Evolutionary conservation across 1,140 invertebrate species (phyloP), one percentile per base, ranked within the genome.

Genomic region (Telenomus remus): DNA sequence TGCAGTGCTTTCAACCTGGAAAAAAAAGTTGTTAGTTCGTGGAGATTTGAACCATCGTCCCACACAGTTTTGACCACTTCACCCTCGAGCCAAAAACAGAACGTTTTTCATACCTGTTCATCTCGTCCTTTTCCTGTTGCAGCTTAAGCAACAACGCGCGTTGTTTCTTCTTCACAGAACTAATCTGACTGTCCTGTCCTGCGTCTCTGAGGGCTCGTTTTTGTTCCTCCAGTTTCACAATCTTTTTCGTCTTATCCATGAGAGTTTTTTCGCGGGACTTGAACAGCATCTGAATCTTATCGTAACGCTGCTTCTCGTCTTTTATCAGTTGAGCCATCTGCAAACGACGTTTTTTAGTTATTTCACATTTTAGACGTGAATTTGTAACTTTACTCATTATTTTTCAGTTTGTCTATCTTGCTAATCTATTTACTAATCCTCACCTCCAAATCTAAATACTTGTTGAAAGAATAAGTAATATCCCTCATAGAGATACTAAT

Each of bases 241-340:
- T 88, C 47, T 90, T 90, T 76, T 89, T 89, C 1, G 90, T 90
- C 60, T 90, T 89, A 81, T 92, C 91, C 34, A 89, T 87, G 48
- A 91, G 80, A 0, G 89, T 90, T 78, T 90, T 90, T 74, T 91
- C 90, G 12, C 88, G 85, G 15, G 89, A 85, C 64, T 89, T 89
- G 13, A 91, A 85, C 7, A 90, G 65, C 75, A 89, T 86, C 69
- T 90, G 83, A 70, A 90, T 86, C 69, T 89, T 87, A 76, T 87
- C 83, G 47, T 86, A 87, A 75, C 86, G 81, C 33, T 86, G 80
- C 63, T 86, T 86, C 57, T 89, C 87, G 49, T 88, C 86, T 78
- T 85, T 86, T 70, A 88, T 85, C 48, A 89, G 77, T 59, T 88
- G 86, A 37, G 85, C 86, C 82, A 89, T 85, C 84, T 87, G 35